These are phyloP conservation scores for Neoitamus cyanurus DNA, from an alignment of 2,888 invertebrate species.

Conservation along the genomic window DNA sequence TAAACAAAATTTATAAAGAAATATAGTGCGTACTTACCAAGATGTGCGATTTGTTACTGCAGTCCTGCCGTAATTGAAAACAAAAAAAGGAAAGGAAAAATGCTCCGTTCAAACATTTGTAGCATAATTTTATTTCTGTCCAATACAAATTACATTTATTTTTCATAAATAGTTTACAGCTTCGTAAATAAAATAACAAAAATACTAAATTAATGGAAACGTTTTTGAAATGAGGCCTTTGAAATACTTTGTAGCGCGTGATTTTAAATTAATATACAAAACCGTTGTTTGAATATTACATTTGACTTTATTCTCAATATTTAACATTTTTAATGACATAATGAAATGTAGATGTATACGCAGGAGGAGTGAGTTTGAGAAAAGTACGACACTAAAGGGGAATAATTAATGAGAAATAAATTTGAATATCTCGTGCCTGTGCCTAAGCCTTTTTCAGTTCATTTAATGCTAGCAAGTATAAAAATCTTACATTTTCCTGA, in stretches of 20 bases:
- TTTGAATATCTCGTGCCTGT: conserved; percentile 62
- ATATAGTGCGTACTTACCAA: too few species aligned
- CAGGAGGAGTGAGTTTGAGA: neutral
- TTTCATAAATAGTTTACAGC: conserved; percentile 39
- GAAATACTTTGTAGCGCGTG: neutral
- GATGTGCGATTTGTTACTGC: too few species aligned
- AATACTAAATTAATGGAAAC: neutral
- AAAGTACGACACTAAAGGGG: neutral
- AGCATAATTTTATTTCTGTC: conserved; percentile 46
- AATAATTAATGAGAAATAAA: conserved; percentile 57
- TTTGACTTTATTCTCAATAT: neutral
- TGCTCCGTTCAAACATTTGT: conserved; percentile 46
- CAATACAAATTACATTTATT: conserved; percentile 50
- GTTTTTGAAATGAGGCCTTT: neutral
- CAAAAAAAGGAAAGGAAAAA: too few species aligned
- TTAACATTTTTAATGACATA: neutral
- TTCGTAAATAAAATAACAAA: conserved; percentile 26
- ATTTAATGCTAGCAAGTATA: conserved; percentile 54
- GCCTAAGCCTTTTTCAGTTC: conserved; percentile 34
- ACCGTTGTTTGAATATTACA: neutral
- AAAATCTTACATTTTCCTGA: conserved; percentile 36
- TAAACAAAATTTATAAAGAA: too few species aligned
- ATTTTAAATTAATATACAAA: neutral
- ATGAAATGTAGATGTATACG: neutral
- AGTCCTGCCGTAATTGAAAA: too few species aligned